Conservation (phyloP, 2,888 invertebrate genomes). For the Seladonia tumulorum region DNA sequence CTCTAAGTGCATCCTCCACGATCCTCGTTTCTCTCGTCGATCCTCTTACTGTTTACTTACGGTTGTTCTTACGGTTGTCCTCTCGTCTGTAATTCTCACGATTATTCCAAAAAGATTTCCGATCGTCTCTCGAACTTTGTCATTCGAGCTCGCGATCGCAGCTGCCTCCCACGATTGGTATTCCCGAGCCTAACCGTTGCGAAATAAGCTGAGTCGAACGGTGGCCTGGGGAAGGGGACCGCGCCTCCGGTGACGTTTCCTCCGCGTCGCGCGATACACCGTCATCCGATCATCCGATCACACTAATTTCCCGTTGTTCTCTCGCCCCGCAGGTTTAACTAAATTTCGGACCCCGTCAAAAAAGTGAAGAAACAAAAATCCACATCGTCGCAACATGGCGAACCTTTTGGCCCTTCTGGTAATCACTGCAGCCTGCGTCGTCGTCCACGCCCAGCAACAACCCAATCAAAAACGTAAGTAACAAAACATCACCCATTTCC, state of each 20-base stretch:
- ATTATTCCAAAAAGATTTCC: background rate
- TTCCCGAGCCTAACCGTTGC: background rate
- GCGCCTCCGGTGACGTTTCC: background rate
- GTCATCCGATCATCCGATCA: too few relatives aligned
- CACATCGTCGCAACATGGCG: constrained; percentile 67
- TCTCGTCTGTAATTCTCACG: background rate
- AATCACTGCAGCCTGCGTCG: constrained; percentile 76
- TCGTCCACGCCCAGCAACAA: constrained; percentile 79
- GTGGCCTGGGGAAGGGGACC: background rate
- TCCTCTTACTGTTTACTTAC: too few relatives aligned
- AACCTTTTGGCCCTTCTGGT: constrained; percentile 78
- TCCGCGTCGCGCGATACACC: background rate
- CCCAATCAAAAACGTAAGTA: constrained; percentile 79
- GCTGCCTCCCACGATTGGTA: background rate
- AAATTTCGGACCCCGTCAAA: constrained; percentile 46
- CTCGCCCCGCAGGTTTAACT: constrained; percentile 53
- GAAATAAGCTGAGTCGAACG: background rate
- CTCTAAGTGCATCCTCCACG: constrained; percentile 7
- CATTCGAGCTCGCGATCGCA: background rate
- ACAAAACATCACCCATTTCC: background rate
- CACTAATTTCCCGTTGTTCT: background rate
- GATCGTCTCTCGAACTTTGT: background rate
- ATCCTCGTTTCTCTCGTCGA: background rate
- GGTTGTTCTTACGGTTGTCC: background rate
- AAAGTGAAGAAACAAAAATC: constrained; percentile 18